Evolutionary conservation across 2,113 vertebrate genomes (phyloP), one percentile per base, ranked within the genome.

Genomic region (Tachycineta bicolor): DNA sequence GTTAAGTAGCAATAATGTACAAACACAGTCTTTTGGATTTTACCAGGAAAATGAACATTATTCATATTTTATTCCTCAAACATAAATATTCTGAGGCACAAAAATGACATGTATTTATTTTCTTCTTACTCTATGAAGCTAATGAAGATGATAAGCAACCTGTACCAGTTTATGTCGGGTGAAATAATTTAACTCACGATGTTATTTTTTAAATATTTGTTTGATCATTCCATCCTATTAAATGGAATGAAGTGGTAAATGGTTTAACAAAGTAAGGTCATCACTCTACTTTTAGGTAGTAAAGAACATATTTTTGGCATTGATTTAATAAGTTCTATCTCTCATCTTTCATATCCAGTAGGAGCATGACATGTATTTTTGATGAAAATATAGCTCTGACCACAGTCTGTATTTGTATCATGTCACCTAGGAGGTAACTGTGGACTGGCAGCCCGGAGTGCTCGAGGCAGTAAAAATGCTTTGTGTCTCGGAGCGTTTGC

Each of bases 371-470:
- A 43, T 11, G 11, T 89, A 49, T 88, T 96, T 94, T 78, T 94
- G 68, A 86, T 78, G 87, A 83, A 95, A 97, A 86, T 50, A 70
- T 18, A 83, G 47, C 76, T 62, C 50, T 89, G 91, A 93, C 94
- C 94, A 70, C 86, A 95, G 95, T 82, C 69, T 96, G 49, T 94
- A 58, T 95, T 97, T 96, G 89, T 94, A 65, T 87, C 65, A 4
- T 64, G 80, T 95, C 96, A 94, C 94, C 93, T 92, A 94, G 89
- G 91, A 91, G 83, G 94, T 68, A 95, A 87, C 87, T 95, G 73
- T 68, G 87, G 80, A 91, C 62, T 96, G 93, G 91, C 95, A 96
- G 67, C 55, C 47, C 28, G 34, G 33, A 2, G 6, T 55, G 39
- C 59, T 92, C 8, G 15, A 83, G 60, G 47, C 52, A 70, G 50